These are phyloP conservation scores for Cercocebus atys DNA, from an alignment of 2,113 vertebrate species.

Conservation along the genomic window DNA sequence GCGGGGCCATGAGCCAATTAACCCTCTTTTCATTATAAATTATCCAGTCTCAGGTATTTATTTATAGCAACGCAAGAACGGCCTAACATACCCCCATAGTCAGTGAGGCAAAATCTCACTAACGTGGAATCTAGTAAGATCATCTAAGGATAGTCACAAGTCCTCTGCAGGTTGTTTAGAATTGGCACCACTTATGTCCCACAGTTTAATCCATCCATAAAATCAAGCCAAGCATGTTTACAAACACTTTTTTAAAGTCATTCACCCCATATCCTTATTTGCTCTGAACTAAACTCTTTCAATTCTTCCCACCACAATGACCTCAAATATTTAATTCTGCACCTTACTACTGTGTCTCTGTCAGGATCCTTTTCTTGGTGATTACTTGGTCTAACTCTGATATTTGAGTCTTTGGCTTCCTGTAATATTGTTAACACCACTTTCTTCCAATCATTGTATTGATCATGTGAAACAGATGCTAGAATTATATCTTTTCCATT, in stretches of 20 bases:
- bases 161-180: background rate
- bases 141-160: background rate
- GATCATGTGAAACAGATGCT: background rate
- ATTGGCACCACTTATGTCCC: background rate
- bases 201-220: background rate
- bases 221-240: background rate
- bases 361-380: background rate
- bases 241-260: background rate
- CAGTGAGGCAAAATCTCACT: background rate
- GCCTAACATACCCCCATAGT: background rate
- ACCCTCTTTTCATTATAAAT: too few relatives aligned
- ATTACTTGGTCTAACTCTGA: background rate
- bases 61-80: too few relatives aligned
- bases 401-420: background rate
- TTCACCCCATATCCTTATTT: background rate
- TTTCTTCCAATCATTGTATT: background rate
- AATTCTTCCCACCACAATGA: background rate
- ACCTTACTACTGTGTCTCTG: background rate
- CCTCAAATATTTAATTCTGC: background rate
- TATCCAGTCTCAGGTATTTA: too few relatives aligned
- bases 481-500: background rate
- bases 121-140: background rate
- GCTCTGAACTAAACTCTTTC: background rate
- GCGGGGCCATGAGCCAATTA: too few relatives aligned
- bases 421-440: background rate